Conservation (phyloP, 2,113 vertebrate genomes). For the Cygnus buccinator region DNA sequence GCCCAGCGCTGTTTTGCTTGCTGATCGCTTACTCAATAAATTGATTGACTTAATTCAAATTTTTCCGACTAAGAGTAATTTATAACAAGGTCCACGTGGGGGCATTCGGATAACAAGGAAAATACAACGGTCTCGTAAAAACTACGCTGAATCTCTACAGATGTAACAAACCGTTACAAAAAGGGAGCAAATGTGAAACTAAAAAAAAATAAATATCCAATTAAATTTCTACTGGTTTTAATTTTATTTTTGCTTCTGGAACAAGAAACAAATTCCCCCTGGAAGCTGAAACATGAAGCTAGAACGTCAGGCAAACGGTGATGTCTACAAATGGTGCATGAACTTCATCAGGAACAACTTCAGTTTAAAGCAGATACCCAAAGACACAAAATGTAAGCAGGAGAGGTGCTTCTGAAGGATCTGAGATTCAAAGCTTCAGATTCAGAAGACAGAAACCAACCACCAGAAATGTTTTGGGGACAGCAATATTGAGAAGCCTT, state of each 20-base stretch:
- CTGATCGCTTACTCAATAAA: too few relatives aligned
- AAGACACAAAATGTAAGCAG: accelerated
- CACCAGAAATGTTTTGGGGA: not conserved
- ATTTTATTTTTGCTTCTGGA: not conserved
- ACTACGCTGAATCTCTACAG: not conserved
- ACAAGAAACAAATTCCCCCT: not conserved
- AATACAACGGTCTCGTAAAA: not conserved
- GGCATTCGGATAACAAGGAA: not conserved
- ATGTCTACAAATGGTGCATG: not conserved
- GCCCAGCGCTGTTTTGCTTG: too few relatives aligned
- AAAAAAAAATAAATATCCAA: too few relatives aligned
- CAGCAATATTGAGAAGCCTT: not conserved
- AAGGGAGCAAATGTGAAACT: not conserved
- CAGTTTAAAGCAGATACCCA: not conserved
- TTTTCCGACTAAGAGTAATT: too few relatives aligned
- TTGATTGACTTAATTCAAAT: too few relatives aligned
- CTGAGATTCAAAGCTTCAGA: not conserved
- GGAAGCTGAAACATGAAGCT: not conserved
- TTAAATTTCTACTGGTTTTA: not conserved
- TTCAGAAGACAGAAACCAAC: not conserved
- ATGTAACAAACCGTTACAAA: not conserved
- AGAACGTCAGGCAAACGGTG: not conserved
- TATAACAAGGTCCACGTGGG: not conserved
- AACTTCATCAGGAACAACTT: not conserved
- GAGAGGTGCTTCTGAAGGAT: not conserved